Evolutionary conservation across 1,140 invertebrate genomes (phyloP).

Genomic region (Fopius arisanus): DNA sequence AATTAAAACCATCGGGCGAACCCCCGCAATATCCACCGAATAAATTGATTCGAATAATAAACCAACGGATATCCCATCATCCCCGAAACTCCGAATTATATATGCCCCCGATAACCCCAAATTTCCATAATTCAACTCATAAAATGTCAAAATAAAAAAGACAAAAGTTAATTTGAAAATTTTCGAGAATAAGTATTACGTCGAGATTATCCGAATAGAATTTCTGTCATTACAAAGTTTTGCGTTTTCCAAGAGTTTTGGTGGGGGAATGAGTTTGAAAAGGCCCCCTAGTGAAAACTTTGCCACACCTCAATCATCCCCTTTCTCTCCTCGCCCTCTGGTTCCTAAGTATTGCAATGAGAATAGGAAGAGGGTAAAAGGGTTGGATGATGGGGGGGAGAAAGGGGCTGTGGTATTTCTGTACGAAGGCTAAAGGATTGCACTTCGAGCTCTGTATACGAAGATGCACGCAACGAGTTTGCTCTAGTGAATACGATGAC

Average conservation of each 20-base stretch:
- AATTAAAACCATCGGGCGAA: not conserved
- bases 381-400: not conserved
- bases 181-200: not conserved
- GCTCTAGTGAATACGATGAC: not conserved
- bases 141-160: no score
- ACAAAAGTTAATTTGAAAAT: not conserved
- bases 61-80: not conserved
- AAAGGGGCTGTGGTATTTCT: not conserved
- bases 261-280: slow-evolving; percentile 16
- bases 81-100: no score
- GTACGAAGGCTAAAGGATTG: not conserved
- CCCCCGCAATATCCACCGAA: not conserved
- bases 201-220: slow-evolving; percentile 15
- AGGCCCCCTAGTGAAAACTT: slow-evolving; percentile 22
- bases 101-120: no score
- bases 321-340: not conserved
- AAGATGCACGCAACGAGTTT: slow-evolving; percentile 21
- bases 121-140: no score
- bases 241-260: slow-evolving; percentile 15
- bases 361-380: not conserved
- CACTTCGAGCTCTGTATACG: not conserved
- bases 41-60: not conserved
- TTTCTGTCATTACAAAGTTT: slow-evolving; percentile 31
- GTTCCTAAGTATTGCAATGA: slow-evolving; percentile 12
- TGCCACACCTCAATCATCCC: not conserved